phyloP scores from a whole-genome alignment of 2,888 invertebrate genomes.

The Pammene fasciana region DNA sequence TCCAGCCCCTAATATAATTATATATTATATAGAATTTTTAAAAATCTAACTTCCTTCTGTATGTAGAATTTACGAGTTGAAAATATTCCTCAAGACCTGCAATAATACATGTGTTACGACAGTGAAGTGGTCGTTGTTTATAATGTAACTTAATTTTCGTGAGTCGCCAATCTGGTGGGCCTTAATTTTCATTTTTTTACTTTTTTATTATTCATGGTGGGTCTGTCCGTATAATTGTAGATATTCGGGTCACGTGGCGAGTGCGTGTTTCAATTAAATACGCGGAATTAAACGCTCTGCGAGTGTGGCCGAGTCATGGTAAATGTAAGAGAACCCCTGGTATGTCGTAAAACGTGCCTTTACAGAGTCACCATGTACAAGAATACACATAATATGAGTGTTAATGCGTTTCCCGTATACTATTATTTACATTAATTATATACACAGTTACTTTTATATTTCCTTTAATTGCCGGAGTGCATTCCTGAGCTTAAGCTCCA shows the following conservation, averaged over 20 bases:
- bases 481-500: no score
- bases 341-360: neutral
- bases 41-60: no score
- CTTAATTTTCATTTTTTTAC: conserved; percentile 30
- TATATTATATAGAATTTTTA: no score
- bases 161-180: conserved; percentile 18
- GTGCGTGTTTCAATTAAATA: conserved; percentile 69
- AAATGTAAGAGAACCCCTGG: neutral
- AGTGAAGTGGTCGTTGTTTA: conserved; percentile 5
- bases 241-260: conserved; percentile 57
- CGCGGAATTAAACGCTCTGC: conserved; percentile 47
- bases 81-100: no score
- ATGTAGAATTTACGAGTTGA: no score
- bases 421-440: neutral
- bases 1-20: no score
- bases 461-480: no score
- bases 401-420: neutral
- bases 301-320: conserved; percentile 32
- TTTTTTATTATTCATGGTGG: conserved; percentile 38
- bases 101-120: no score
- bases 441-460: no score
- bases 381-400: neutral
- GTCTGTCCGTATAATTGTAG: conserved; percentile 46
- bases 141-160: conserved; percentile 19
- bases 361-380: neutral